Percentiles rank a stretch among this genome's conserved stretches.
phyloP scores from a whole-genome alignment of 1,140 invertebrate species.

The Dendrolimus kikuchii region DNA sequence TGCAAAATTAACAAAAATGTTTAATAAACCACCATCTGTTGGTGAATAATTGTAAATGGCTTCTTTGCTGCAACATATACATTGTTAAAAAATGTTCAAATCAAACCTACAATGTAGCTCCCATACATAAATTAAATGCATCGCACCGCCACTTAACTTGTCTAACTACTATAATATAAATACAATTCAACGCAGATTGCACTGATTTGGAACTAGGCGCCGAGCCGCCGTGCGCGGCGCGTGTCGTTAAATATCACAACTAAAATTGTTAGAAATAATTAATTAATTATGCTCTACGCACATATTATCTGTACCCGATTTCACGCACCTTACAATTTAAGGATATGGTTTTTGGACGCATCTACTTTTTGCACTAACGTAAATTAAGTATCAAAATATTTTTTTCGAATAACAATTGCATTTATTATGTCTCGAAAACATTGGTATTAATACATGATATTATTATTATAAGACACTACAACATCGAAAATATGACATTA shows the following conservation, averaged over 20 bases:
- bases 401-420: too few species aligned
- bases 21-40: slow-evolving; percentile 2
- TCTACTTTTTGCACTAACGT: slow-evolving; percentile 10
- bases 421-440: too few species aligned
- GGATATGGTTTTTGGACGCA: slow-evolving; percentile 51
- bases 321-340: slow-evolving; percentile 50
- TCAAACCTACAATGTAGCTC: slow-evolving; percentile 30
- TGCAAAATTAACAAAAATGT: too few species aligned
- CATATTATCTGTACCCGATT: slow-evolving; percentile 37
- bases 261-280: slow-evolving; percentile 24
- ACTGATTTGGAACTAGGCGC: slow-evolving; percentile 51
- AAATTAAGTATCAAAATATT: slow-evolving; percentile 20
- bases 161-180: slow-evolving; percentile 61
- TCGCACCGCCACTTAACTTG: slow-evolving; percentile 52
- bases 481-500: too few species aligned
- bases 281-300: slow-evolving; percentile 47
- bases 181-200: slow-evolving; percentile 56
- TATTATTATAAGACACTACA: too few species aligned
- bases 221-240: slow-evolving; percentile 10
- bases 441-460: too few species aligned
- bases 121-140: slow-evolving; percentile 62
- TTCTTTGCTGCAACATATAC: background rate
- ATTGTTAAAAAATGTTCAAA: slow-evolving; percentile 26
- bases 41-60: too few species aligned
- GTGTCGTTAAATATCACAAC: slow-evolving; percentile 52